These are phyloP conservation scores for Araneus ventricosus DNA, from an alignment of 1,140 invertebrate species.

Conservation along the genomic window DNA sequence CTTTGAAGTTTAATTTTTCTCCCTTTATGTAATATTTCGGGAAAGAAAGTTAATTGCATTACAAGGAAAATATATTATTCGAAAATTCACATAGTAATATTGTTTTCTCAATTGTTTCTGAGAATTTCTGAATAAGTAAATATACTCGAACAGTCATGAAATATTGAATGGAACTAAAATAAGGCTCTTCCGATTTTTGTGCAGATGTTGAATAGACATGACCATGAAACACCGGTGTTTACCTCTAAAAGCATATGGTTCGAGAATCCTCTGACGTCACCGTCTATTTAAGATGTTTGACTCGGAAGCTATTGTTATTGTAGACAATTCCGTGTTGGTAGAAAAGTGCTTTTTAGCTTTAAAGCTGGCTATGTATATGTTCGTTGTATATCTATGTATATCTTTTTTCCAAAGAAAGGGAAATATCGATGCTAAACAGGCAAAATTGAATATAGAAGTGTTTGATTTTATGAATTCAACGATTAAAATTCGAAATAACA, in stretches of 20 bases:
- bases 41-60: too few species aligned
- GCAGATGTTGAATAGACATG: background rate
- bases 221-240: constrained; percentile 20
- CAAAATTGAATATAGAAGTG: background rate
- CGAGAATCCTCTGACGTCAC: constrained; percentile 19
- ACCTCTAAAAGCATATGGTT: constrained; percentile 1
- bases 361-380: background rate
- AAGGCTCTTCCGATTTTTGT: background rate
- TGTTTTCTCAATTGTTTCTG: too few species aligned
- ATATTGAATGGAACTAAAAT: background rate
- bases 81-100: too few species aligned
- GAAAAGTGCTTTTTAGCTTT: background rate
- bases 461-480: background rate
- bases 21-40: too few species aligned
- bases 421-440: background rate
- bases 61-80: too few species aligned
- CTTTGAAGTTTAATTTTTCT: too few species aligned
- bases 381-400: background rate
- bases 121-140: too few species aligned
- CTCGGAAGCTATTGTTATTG: constrained; percentile 30
- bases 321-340: background rate
- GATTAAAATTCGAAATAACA: background rate
- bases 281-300: constrained; percentile 29
- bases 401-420: background rate
- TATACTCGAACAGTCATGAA: too few species aligned